phyloP scores from a whole-genome alignment of 2,797 vertebrate species.

The Takifugu ocellatus region DNA sequence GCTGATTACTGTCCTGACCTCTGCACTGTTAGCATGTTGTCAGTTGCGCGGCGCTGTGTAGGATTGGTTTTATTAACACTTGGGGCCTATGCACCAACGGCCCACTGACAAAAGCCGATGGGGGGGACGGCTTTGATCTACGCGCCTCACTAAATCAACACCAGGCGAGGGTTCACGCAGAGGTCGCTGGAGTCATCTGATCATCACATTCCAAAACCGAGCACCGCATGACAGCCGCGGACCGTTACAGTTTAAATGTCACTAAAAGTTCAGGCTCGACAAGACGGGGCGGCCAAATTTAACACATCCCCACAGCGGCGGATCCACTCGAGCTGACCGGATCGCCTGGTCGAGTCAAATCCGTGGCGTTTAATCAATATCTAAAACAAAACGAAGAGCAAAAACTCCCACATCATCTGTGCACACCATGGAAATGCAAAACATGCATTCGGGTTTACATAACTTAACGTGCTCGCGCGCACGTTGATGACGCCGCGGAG shows the following conservation, averaged over 20 bases:
- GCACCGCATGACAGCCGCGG: conserved; percentile 67
- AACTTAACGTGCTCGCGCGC: conserved; percentile 55
- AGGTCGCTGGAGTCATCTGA: conserved; percentile 79
- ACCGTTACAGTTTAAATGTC: conserved; percentile 68
- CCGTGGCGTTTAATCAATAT: conserved; percentile 7
- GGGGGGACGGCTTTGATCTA: conserved; percentile 72
- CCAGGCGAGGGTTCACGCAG: conserved; percentile 77
- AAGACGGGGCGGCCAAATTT: conserved; percentile 48
- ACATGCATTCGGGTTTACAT: conserved; percentile 29
- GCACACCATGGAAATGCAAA: too few relatives aligned
- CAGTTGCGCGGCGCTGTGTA: conserved; percentile 36
- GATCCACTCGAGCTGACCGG: conserved; percentile 8
- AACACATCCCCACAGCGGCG: conserved; percentile 27
- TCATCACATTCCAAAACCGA: conserved; percentile 74
- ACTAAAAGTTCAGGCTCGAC: conserved; percentile 63
- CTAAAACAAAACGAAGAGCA: conserved; percentile 7
- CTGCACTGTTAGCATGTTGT: conserved; percentile 28
- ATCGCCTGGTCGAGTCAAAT: conserved; percentile 15
- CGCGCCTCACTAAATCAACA: conserved; percentile 78
- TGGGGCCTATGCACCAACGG: conserved; percentile 39
- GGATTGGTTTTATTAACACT: conserved; percentile 63
- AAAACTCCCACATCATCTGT: neutral
- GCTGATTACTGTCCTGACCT: conserved; percentile 27
- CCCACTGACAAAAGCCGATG: conserved; percentile 60
- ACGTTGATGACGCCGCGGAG: conserved; percentile 43